phyloP scores from a whole-genome alignment of 2,113 vertebrate species.

The Reinhardtius hippoglossoides region DNA sequence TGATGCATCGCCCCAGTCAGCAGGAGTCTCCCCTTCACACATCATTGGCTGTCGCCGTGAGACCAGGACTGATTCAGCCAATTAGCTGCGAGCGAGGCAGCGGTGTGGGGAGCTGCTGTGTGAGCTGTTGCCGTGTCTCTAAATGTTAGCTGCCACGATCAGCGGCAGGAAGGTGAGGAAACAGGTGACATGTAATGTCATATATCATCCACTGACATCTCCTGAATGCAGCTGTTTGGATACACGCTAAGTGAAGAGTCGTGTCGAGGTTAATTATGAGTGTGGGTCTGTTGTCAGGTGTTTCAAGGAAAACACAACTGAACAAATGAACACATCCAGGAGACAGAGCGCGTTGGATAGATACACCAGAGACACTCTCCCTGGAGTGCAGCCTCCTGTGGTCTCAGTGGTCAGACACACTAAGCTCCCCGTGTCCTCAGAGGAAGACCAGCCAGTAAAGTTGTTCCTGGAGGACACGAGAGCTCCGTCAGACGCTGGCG shows the following conservation, averaged over 20 bases:
- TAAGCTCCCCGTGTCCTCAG: not conserved
- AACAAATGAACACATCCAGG: too few relatives aligned
- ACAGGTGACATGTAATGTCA: slow-evolving; percentile 12
- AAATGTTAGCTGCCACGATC: slow-evolving; percentile 44
- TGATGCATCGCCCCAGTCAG: slow-evolving; percentile 5
- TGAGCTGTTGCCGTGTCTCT: slow-evolving; percentile 20
- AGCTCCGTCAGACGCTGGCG: not conserved
- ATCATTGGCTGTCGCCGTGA: slow-evolving; percentile 36
- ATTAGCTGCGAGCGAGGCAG: slow-evolving; percentile 40
- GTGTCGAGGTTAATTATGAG: too few relatives aligned
- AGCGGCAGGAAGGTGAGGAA: not conserved
- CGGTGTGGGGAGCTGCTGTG: slow-evolving; percentile 6
- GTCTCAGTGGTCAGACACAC: not conserved
- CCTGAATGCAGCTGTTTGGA: too few relatives aligned
- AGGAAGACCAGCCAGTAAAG: not conserved
- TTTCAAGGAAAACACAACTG: too few relatives aligned
- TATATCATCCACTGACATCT: not conserved
- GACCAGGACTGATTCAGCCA: slow-evolving; percentile 53
- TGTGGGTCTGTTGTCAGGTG: too few relatives aligned
- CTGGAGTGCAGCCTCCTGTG: not conserved
- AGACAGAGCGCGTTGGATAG: too few relatives aligned
- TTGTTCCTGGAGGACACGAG: not conserved
- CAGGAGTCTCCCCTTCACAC: slow-evolving; percentile 39
- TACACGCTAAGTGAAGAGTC: too few relatives aligned
- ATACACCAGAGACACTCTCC: too few relatives aligned